These are phyloP conservation scores for Maniola hyperantus DNA, from an alignment of 2,888 invertebrate genomes.

Conservation along the genomic window DNA sequence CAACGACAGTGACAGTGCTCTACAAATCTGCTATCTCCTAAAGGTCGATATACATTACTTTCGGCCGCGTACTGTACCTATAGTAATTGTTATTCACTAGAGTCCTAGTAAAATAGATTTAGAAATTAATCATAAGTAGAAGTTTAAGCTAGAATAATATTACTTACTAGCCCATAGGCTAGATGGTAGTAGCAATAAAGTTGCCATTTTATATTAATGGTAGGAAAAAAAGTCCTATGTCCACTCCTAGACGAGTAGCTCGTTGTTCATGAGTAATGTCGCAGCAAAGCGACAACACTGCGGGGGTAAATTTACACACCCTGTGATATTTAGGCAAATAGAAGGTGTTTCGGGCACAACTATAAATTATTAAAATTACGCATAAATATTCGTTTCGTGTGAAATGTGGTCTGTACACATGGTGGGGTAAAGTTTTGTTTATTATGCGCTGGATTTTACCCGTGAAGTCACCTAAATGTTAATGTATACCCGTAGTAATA, in stretches of 20 bases:
- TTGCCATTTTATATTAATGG: no score
- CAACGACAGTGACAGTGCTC: no score
- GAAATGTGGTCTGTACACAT: not conserved
- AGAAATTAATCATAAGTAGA: no score
- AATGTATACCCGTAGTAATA: not conserved
- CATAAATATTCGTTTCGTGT: slow-evolving; percentile 26
- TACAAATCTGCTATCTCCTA: no score
- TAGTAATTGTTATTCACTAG: no score
- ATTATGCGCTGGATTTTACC: not conserved
- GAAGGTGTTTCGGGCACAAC: slow-evolving; percentile 17
- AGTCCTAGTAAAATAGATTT: no score
- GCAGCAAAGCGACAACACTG: slow-evolving; percentile 24
- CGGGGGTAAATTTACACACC: slow-evolving; percentile 37
- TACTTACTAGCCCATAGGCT: no score
- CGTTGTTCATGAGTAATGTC: slow-evolving; percentile 32
- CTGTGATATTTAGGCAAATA: slow-evolving; percentile 40
- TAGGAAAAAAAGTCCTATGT: no score
- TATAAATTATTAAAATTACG: slow-evolving; percentile 35
- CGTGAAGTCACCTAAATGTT: not conserved
- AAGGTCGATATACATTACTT: no score
- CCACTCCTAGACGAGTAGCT: not conserved
- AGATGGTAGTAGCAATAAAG: no score
- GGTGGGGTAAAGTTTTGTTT: not conserved
- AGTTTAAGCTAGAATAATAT: no score
- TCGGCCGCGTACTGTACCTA: no score